These are phyloP conservation scores for Magallana gigas DNA, from an alignment of 1,140 invertebrate species.

Conservation along the genomic window DNA sequence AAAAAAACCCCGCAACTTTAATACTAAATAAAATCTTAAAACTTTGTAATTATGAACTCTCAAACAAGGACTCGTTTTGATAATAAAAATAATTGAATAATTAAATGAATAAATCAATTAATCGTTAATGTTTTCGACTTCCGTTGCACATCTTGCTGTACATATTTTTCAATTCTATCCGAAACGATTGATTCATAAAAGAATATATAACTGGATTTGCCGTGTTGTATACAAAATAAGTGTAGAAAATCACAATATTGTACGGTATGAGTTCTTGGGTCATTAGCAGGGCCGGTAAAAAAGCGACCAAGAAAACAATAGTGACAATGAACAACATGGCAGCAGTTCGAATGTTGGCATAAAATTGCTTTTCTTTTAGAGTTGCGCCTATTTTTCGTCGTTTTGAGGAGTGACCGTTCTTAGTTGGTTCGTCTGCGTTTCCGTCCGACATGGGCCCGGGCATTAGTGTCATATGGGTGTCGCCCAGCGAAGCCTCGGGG, in stretches of 20 bases:
- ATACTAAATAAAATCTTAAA: no score
- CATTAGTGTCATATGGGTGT: constrained; percentile 58
- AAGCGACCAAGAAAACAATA: constrained; percentile 75
- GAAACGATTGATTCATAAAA: constrained; percentile 78
- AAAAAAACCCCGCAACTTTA: no score
- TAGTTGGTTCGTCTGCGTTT: constrained; percentile 38
- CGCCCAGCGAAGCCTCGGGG: constrained; percentile 62
- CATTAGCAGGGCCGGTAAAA: constrained; percentile 75
- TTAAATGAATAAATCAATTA: not conserved
- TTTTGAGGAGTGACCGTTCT: not conserved
- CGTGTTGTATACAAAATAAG: constrained; percentile 77
- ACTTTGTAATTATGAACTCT: no score
- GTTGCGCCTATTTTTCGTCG: constrained; percentile 41
- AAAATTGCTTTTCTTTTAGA: constrained; percentile 68
- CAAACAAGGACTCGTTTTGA: no score
- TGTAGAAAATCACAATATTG: constrained; percentile 73
- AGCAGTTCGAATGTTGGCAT: constrained; percentile 75
- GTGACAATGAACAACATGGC: constrained; percentile 77
- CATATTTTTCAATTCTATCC: constrained; percentile 50
- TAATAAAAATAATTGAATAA: no score
- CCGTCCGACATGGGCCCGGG: constrained; percentile 36
- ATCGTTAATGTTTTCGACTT: not conserved
- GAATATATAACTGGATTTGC: constrained; percentile 77
- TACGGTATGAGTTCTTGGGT: constrained; percentile 68
- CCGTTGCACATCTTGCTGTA: constrained; percentile 1